phyloP scores from a whole-genome alignment of 2,113 vertebrate species.

The Malurus alboscapulatus region DNA sequence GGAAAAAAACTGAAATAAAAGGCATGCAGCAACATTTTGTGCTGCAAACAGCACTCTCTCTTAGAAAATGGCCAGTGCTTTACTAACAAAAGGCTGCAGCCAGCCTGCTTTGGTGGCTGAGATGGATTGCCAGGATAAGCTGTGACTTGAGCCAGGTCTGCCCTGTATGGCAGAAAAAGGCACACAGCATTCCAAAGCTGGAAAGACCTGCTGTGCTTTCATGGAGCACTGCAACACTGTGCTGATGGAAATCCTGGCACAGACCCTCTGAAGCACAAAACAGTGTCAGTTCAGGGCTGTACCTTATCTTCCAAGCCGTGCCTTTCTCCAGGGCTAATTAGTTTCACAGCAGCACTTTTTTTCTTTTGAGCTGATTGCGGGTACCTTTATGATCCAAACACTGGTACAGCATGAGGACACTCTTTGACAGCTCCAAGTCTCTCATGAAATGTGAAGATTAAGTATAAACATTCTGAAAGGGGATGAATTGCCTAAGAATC shows the following conservation, averaged over 20 bases:
- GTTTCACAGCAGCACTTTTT: accelerated
- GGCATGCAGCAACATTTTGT: neutral
- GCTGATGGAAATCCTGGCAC: neutral
- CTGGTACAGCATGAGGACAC: neutral
- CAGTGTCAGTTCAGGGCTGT: neutral
- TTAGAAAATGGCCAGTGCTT: neutral
- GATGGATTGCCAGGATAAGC: neutral
- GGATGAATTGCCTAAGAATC: neutral
- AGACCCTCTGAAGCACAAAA: neutral
- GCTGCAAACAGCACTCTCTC: neutral
- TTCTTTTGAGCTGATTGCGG: neutral
- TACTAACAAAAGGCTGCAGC: neutral
- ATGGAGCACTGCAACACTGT: neutral
- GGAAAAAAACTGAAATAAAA: neutral
- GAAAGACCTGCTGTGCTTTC: neutral
- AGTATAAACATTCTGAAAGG: neutral
- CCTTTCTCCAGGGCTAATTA: neutral
- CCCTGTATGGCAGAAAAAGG: neutral
- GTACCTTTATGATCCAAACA: neutral
- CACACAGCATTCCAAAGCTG: accelerated
- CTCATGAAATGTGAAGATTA: neutral
- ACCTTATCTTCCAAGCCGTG: neutral
- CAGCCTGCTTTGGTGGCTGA: neutral
- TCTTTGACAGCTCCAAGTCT: neutral
- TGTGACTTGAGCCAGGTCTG: neutral